These are phyloP conservation scores for Setophaga kirtlandii DNA, from an alignment of 2,113 vertebrate genomes.

Conservation along the genomic window DNA sequence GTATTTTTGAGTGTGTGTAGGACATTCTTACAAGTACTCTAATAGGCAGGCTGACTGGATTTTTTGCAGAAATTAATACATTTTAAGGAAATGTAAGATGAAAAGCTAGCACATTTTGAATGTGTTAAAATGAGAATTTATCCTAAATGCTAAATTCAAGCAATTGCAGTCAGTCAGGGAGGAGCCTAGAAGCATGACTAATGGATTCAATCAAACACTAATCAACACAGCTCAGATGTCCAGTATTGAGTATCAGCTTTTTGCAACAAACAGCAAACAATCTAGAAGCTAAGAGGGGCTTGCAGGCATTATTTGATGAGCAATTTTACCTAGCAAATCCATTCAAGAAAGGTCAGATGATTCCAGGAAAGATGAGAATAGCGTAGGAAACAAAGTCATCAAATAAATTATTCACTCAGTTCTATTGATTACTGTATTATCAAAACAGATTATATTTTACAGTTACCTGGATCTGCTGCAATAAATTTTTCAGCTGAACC, in stretches of 20 bases:
- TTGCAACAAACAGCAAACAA: slow-evolving; percentile 3
- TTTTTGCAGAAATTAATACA: background rate
- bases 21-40: background rate
- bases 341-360: slow-evolving; percentile 15
- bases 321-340: slow-evolving; percentile 18
- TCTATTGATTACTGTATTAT: slow-evolving; percentile 34
- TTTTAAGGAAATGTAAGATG: background rate
- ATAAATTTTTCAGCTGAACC: slow-evolving; percentile 93
- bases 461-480: slow-evolving; percentile 96
- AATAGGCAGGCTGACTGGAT: background rate
- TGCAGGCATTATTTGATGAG: background rate
- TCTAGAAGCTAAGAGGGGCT: background rate
- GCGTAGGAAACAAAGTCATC: background rate
- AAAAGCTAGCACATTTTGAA: background rate
- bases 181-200: background rate
- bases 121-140: background rate
- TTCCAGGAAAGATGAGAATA: slow-evolving; percentile 35
- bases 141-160: background rate
- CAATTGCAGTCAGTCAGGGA: background rate
- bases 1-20: background rate
- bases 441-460: slow-evolving; percentile 16
- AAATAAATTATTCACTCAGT: slow-evolving; percentile 50
- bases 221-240: slow-evolving; percentile 19
- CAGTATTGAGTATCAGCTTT: background rate
- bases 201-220: slow-evolving; percentile 31